Evolutionary conservation across 2,888 invertebrate species (phyloP).

Genomic region (Hipparchia semele): DNA sequence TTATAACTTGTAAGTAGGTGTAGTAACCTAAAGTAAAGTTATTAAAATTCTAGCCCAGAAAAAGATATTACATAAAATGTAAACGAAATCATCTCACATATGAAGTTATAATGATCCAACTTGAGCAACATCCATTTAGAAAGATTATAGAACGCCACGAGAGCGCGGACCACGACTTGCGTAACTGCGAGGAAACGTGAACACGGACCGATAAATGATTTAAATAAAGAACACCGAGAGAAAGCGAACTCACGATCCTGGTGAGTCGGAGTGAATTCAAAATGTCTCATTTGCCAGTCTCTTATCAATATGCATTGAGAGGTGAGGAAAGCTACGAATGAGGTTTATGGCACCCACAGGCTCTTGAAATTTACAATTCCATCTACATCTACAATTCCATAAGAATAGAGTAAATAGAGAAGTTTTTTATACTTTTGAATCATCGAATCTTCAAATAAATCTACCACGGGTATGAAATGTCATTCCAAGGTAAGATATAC

Average conservation of each 20-base stretch:
- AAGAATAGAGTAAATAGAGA: too few relatives aligned
- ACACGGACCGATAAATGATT: slow-evolving; percentile 11
- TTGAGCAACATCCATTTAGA: slow-evolving; percentile 29
- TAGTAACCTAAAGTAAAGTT: too few relatives aligned
- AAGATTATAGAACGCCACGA: slow-evolving; percentile 27
- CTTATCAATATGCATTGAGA: slow-evolving; percentile 29
- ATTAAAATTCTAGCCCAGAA: neutral
- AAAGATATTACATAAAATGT: neutral
- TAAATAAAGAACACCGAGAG: slow-evolving; percentile 29
- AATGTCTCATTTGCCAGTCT: slow-evolving; percentile 29
- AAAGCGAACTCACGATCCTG: slow-evolving; percentile 36
- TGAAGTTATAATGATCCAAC: neutral
- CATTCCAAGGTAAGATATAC: too few relatives aligned
- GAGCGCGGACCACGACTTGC: slow-evolving; percentile 17
- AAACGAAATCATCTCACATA: neutral
- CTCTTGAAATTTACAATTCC: too few relatives aligned
- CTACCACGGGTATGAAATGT: too few relatives aligned
- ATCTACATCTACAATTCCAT: too few relatives aligned
- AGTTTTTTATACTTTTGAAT: too few relatives aligned
- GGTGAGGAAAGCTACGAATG: slow-evolving; percentile 12
- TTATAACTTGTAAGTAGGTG: too few relatives aligned
- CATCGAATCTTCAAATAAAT: too few relatives aligned
- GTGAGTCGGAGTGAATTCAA: slow-evolving; percentile 26
- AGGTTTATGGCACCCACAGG: neutral
- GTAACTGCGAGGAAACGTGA: slow-evolving; percentile 21